Percentiles rank a stretch among this genome's conserved stretches.
phyloP scores from a whole-genome alignment of 2,797 vertebrate genomes.

The Microctenopoma steveboyesi region DNA sequence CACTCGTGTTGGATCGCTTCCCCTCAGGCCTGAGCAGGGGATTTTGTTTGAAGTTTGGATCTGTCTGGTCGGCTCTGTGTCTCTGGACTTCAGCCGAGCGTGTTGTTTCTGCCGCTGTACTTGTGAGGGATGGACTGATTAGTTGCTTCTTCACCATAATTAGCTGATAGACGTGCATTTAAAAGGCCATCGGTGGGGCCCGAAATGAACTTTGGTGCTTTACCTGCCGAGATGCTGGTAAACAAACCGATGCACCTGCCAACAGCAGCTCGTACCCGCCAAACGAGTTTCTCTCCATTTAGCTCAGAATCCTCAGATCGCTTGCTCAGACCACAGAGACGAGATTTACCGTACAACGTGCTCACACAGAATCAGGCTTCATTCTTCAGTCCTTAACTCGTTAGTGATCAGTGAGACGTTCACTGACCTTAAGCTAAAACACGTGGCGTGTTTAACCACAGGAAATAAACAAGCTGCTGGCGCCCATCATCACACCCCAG shows the following conservation, averaged over 20 bases:
- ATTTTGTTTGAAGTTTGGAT: constrained; percentile 12
- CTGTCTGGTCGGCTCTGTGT: constrained; percentile 19
- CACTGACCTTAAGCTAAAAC: too few species aligned
- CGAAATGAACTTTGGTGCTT: constrained; percentile 23
- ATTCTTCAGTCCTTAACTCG: too few species aligned
- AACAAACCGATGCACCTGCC: constrained; percentile 37
- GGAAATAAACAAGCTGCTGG: too few species aligned
- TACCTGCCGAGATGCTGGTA: constrained; percentile 47
- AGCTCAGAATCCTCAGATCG: constrained; percentile 9
- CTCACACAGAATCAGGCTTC: too few species aligned
- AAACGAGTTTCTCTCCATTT: constrained; percentile 20
- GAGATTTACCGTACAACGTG: not conserved
- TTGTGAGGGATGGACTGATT: constrained; percentile 35
- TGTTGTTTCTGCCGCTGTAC: constrained; percentile 11
- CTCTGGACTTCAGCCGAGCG: constrained; percentile 7
- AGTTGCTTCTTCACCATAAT: constrained; percentile 42
- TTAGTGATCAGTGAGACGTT: too few species aligned
- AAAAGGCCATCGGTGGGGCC: constrained; percentile 21
- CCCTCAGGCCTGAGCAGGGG: constrained; percentile 11
- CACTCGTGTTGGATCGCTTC: constrained; percentile 2
- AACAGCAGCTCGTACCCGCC: constrained; percentile 12
- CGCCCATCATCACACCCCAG: not conserved
- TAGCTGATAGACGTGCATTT: constrained; percentile 41
- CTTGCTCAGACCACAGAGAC: not conserved
- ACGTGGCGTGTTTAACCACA: too few species aligned